phyloP scores from a whole-genome alignment of 1,140 invertebrate species.

The Ips typographus region DNA sequence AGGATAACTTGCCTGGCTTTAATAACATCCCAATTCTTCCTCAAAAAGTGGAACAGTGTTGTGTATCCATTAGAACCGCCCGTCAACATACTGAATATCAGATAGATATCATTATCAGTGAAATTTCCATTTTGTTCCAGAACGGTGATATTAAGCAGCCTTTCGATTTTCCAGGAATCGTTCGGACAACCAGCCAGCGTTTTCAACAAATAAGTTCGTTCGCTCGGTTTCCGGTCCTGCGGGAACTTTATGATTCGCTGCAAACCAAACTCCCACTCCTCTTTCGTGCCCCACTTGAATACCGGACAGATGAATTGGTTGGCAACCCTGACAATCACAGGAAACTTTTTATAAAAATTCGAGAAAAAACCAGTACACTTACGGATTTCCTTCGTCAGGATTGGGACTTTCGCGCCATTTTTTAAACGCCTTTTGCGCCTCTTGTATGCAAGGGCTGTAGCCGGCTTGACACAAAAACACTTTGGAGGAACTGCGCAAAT shows the following conservation, averaged over 20 bases:
- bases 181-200: constrained; percentile 73
- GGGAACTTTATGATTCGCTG: constrained; percentile 73
- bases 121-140: constrained; percentile 67
- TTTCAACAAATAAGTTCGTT: constrained; percentile 73
- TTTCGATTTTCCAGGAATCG: constrained; percentile 65
- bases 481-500: constrained; percentile 62
- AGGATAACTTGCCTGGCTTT: constrained; percentile 57
- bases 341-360: background rate
- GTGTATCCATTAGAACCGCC: constrained; percentile 66
- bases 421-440: constrained; percentile 64
- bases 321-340: constrained; percentile 58
- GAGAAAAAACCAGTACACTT: constrained; percentile 46
- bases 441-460: constrained; percentile 68
- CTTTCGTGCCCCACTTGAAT: constrained; percentile 71
- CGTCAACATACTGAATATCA: constrained; percentile 71
- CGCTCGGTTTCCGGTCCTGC: constrained; percentile 63
- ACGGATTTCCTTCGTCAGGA: constrained; percentile 74
- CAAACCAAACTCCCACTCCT: constrained; percentile 78
- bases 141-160: constrained; percentile 67
- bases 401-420: constrained; percentile 68
- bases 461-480: constrained; percentile 71
- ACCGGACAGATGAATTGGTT: constrained; percentile 75
- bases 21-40: constrained; percentile 64
- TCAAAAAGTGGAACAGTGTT: constrained; percentile 68
- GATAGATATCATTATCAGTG: constrained; percentile 68